Percentiles rank a stretch among this genome's conserved stretches.
Conservation (phyloP, 2,113 vertebrate species). For the Oryzias woworae region DNA sequence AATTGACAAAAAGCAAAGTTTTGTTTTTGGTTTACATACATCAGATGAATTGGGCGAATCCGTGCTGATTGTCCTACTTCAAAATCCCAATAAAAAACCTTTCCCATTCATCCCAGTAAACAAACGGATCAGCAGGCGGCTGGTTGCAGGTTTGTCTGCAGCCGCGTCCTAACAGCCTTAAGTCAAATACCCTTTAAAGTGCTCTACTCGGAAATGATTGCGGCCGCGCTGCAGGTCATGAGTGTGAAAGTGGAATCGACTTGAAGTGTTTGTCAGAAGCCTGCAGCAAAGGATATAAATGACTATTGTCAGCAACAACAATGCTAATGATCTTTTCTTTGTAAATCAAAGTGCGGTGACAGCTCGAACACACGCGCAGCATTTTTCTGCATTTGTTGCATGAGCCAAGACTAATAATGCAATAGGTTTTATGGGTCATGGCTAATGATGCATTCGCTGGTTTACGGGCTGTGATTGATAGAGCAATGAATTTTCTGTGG, state of each 20-base stretch:
- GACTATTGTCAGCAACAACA: slow-evolving; percentile 46
- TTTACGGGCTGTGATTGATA: slow-evolving; percentile 73
- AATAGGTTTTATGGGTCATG: slow-evolving; percentile 72
- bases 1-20: no score
- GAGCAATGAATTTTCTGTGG: slow-evolving; percentile 69
- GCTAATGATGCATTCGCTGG: slow-evolving; percentile 68
- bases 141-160: not conserved
- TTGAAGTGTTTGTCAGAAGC: slow-evolving; percentile 24
- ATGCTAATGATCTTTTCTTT: slow-evolving; percentile 58
- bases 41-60: not conserved
- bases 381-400: slow-evolving; percentile 57
- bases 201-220: not conserved
- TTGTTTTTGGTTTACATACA: not conserved
- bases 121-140: not conserved
- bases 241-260: slow-evolving; percentile 23
- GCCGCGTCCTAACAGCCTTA: not conserved
- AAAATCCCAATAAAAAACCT: not conserved
- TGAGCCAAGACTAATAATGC: slow-evolving; percentile 68
- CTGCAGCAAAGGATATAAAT: slow-evolving; percentile 27
- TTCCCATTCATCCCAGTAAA: not conserved
- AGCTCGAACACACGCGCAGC: slow-evolving; percentile 58
- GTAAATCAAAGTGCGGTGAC: slow-evolving; percentile 62
- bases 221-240: not conserved
- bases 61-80: not conserved
- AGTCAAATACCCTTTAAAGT: not conserved